These are phyloP conservation scores for Dryobotodes eremita DNA, from an alignment of 2,888 invertebrate species.

Conservation along the genomic window DNA sequence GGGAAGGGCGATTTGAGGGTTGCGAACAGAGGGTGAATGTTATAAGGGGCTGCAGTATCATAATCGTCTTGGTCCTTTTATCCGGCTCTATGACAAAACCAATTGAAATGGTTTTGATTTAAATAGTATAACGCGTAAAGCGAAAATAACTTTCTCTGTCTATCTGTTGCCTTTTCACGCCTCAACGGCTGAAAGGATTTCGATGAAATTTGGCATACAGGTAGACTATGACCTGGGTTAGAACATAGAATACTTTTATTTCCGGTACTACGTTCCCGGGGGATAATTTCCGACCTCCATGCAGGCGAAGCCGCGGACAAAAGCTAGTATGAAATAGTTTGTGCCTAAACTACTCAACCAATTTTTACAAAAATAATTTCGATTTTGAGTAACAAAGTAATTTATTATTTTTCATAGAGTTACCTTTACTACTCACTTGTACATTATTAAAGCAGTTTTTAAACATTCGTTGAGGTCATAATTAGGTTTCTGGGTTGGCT, in stretches of 20 bases:
- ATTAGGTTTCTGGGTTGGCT: neutral
- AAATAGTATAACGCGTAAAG: neutral
- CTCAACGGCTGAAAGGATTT: neutral
- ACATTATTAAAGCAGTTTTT: neutral
- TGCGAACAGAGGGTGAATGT: slow-evolving; percentile 2
- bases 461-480: slow-evolving; percentile 19
- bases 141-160: neutral
- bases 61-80: neutral
- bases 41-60: neutral
- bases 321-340: no score
- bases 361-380: neutral
- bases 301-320: neutral
- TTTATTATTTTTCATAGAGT: neutral
- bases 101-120: neutral
- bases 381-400: neutral
- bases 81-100: neutral
- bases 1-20: neutral
- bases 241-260: neutral
- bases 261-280: neutral
- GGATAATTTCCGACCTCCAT: neutral
- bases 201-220: neutral
- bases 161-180: neutral
- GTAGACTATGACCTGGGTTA: neutral
- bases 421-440: neutral
- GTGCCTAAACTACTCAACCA: neutral